Evolutionary conservation across 2,888 invertebrate species (phyloP).

Genomic region (Ctenicera cuprea): DNA sequence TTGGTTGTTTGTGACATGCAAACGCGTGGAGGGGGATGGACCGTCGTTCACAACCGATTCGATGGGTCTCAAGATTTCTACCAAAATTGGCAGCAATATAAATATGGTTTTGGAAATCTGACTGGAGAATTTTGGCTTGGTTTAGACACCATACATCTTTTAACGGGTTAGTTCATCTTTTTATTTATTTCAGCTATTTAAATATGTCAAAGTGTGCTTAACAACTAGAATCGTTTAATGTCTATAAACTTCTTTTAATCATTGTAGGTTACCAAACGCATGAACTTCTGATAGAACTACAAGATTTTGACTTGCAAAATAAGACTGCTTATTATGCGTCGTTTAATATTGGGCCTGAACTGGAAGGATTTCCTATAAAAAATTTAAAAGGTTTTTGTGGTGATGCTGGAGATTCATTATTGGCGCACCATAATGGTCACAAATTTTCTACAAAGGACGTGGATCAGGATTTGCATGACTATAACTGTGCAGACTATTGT

Average conservation of each 20-base stretch:
- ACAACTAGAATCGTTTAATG: too few relatives aligned
- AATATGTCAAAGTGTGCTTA: too few relatives aligned
- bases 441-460: constrained; percentile 82
- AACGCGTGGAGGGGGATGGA: constrained; percentile 82
- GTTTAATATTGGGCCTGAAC: constrained; percentile 81
- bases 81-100: constrained; percentile 80
- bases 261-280: constrained; percentile 69
- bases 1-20: constrained; percentile 80
- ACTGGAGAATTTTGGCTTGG: constrained; percentile 84
- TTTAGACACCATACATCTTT: constrained; percentile 78
- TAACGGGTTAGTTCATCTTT: constrained; percentile 69
- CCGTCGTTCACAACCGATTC: constrained; percentile 79
- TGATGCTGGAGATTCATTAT: constrained; percentile 78
- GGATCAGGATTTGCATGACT: constrained; percentile 84
- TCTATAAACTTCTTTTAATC: too few relatives aligned
- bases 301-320: constrained; percentile 76
- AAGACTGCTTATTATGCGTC: constrained; percentile 78
- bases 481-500: too few relatives aligned
- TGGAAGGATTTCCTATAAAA: constrained; percentile 79
- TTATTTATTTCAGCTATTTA: too few relatives aligned
- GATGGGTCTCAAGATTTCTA: constrained; percentile 81
- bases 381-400: constrained; percentile 79
- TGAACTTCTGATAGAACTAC: constrained; percentile 79
- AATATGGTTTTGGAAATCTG: constrained; percentile 82
- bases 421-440: constrained; percentile 82